Conservation (phyloP, 1,140 invertebrate species). For the Drosophila miranda region DNA sequence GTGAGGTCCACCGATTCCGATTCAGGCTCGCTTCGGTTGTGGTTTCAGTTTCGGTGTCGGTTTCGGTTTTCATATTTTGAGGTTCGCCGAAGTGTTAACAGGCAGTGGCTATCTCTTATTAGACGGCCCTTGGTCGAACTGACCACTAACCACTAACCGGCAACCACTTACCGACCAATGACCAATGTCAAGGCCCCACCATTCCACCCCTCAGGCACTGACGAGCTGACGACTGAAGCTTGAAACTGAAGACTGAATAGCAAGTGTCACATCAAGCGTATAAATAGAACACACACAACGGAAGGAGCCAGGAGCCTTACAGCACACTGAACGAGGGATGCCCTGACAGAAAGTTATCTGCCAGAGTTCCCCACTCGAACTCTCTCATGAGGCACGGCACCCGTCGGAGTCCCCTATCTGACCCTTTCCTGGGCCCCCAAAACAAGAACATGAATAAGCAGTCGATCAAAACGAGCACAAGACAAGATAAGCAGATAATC, state of each 20-base stretch:
- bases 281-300: constrained; percentile 65
- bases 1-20: constrained; percentile 29
- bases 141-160: constrained; percentile 5
- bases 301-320: constrained; percentile 12
- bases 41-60: constrained; percentile 55
- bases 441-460: constrained; percentile 76
- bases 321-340: constrained; percentile 21
- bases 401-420: background rate
- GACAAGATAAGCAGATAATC: constrained; percentile 82
- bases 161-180: background rate
- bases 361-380: no score
- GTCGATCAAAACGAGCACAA: constrained; percentile 77
- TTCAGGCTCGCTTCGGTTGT: constrained; percentile 24
- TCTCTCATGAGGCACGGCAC: no score
- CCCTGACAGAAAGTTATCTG: background rate
- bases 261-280: constrained; percentile 79
- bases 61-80: constrained; percentile 79
- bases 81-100: constrained; percentile 79
- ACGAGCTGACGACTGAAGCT: background rate
- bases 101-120: constrained; percentile 76
- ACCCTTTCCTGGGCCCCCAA: background rate
- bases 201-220: constrained; percentile 7
- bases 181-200: constrained; percentile 12
- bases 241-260: constrained; percentile 16
- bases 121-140: constrained; percentile 39